phyloP scores from a whole-genome alignment of 2,888 invertebrate genomes.

The Lacanobia oleracea region DNA sequence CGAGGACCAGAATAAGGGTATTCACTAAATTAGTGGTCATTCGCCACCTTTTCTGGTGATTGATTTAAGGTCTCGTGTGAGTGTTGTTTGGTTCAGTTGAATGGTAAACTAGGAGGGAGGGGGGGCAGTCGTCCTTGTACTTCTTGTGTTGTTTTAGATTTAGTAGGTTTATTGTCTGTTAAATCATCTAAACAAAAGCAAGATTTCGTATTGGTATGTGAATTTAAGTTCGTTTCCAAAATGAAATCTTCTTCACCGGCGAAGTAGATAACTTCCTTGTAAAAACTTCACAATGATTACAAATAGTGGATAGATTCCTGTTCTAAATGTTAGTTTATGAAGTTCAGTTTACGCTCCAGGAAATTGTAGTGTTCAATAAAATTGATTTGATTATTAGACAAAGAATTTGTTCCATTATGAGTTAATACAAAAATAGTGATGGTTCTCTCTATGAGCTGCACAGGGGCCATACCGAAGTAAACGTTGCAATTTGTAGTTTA shows the following conservation, averaged over 20 bases:
- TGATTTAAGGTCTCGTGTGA: slow-evolving; percentile 41
- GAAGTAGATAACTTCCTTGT: neutral
- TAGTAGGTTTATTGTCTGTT: neutral
- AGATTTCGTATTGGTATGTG: neutral
- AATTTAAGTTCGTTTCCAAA: neutral
- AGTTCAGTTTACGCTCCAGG: no score
- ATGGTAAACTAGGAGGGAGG: slow-evolving; percentile 1
- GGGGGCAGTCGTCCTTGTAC: no score
- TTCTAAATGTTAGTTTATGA: no score
- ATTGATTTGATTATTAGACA: no score
- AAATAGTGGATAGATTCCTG: no score
- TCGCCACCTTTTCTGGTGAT: slow-evolving; percentile 58
- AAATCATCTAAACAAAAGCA: neutral
- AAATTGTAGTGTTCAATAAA: no score
- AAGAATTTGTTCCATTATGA: no score
- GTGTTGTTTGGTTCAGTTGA: slow-evolving; percentile 36
- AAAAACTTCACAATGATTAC: no score
- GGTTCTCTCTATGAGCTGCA: no score
- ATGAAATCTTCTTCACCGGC: neutral
- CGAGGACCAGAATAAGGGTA: slow-evolving; percentile 60
- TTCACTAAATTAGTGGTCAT: slow-evolving; percentile 69
- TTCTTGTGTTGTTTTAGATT: neutral
- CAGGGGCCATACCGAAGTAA: neutral
- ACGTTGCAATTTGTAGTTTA: neutral
- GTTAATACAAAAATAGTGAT: no score